phyloP scores from a whole-genome alignment of 2,888 invertebrate species.

The Papilio gigon region DNA sequence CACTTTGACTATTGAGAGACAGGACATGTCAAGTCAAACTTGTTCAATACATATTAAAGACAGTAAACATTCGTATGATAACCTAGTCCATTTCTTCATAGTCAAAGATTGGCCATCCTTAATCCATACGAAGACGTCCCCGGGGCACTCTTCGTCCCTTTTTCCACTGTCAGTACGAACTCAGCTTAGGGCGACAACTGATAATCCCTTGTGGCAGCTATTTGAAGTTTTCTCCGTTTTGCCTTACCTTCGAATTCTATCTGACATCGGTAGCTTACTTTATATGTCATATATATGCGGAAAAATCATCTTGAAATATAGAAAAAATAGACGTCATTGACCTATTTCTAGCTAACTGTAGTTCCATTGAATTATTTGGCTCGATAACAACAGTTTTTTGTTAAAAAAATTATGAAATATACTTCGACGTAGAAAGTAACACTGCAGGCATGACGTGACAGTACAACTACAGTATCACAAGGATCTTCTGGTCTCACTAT shows the following conservation, averaged over 20 bases:
- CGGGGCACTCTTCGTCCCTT: constrained; percentile 25
- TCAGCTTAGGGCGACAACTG: constrained; percentile 26
- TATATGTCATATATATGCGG: neutral
- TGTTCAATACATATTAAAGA: neutral
- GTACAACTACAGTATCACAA: no score
- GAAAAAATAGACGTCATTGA: neutral
- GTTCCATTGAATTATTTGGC: no score
- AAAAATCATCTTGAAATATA: neutral
- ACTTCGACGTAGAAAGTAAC: no score
- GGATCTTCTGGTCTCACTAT: no score
- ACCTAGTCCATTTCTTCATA: neutral
- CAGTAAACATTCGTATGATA: no score
- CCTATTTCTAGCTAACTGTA: neutral
- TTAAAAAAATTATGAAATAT: no score
- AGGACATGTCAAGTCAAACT: neutral
- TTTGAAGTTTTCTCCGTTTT: constrained; percentile 11
- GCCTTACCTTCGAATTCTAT: constrained; percentile 14
- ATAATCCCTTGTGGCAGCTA: constrained; percentile 29
- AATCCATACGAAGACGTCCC: constrained; percentile 33
- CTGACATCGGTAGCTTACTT: neutral
- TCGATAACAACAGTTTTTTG: no score
- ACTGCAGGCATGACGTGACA: no score
- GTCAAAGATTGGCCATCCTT: constrained; percentile 2
- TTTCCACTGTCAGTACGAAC: constrained; percentile 27
- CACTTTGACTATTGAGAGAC: neutral